Base-by-base conservation (phyloP, 2,888 invertebrate genomes). In the Latheticus oryzae region DNA sequence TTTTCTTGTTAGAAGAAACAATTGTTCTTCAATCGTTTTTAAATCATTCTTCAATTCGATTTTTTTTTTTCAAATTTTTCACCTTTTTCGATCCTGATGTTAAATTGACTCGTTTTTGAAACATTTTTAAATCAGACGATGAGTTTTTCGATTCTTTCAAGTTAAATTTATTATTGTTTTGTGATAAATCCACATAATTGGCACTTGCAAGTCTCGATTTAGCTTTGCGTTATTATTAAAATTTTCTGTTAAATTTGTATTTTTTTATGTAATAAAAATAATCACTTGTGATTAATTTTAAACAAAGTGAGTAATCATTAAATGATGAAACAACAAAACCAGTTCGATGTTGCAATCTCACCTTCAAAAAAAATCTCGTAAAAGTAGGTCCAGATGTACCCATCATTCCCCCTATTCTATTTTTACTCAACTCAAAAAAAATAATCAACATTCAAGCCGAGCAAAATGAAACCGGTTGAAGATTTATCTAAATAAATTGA, bases 391-490 rank as follows among this genome's bases (percentile, higher is more conserved):
- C n/a, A n/a, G n/a, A n/a, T n/a, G n/a, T n/a, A n/a, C n/a, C n/a
- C n/a, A n/a, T n/a, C n/a, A n/a, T n/a, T n/a, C n/a, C n/a, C n/a
- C n/a, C n/a, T n/a, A n/a, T n/a, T n/a, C n/a, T n/a, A n/a, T n/a
- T n/a, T n/a, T n/a, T n/a, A n/a, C n/a, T n/a, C n/a, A n/a, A n/a
- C n/a, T n/a, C n/a, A n/a, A n/a, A n/a, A n/a, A n/a, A n/a, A n/a
- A n/a, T n/a, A n/a, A n/a, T n/a, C n/a, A n/a, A n/a, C n/a, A n/a
- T 13, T 3, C 9, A 9, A 21, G 13, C 5, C 17, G 8, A 28
- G 28, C 7, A 43, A 17, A 28, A 50, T n/a, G n/a, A 24, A 50
- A 50, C 50, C 50, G 50, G 50, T 50, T 50, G 37, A 12, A n/a
- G n/a, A n/a, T n/a, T n/a, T n/a, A n/a, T n/a, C n/a, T n/a, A n/a